Evolutionary conservation across 1,140 invertebrate genomes (phyloP), one percentile per base, ranked within the genome.

Genomic region (Calliphora vicina): DNA sequence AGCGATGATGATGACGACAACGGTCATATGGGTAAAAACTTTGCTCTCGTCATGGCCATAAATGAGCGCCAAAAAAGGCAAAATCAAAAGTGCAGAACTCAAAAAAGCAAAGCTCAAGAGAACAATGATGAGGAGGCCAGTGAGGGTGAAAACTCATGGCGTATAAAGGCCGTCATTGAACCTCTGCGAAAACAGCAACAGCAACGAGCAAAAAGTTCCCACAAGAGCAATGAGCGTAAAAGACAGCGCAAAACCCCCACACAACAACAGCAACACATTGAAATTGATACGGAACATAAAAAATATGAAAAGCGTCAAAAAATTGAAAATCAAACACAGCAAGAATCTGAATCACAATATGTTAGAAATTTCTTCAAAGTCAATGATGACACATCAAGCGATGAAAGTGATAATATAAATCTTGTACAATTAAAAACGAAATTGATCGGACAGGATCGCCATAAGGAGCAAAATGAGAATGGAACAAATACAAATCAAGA

Each of bases 321-420:
- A 29, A 15, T 8, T 73, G 15, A 76, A n/a, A 76, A 15, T n/a
- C 27, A 35, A 76, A 25, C 73, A 20, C 27, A n/a, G n/a, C n/a
- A 17, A 42, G 6, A n/a, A n/a, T 6, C 17, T n/a, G 3, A n/a
- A n/a, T n/a, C n/a, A n/a, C n/a, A n/a, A n/a, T n/a, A n/a, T n/a
- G n/a, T n/a, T n/a, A n/a, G n/a, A n/a, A n/a, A n/a, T n/a, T n/a
- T n/a, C n/a, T 20, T 20, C 6, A 76, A 76, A 1, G 15, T 25
- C 25, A 73, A 73, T 4, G 8, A 23, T 78, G 74, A 25, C 20
- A 45, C 35, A 12, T 78, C 74, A 6, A 45, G 74, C 3, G 74
- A 78, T 25, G 74, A 78, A 43, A 78, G 74, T 43, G 74, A 78
- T 43, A 78, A 78, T 17, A 13, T 78, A 17, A 78, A 78, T n/a